phyloP scores from a whole-genome alignment of 2,797 vertebrate species.

The Protosalanx chinensis region DNA sequence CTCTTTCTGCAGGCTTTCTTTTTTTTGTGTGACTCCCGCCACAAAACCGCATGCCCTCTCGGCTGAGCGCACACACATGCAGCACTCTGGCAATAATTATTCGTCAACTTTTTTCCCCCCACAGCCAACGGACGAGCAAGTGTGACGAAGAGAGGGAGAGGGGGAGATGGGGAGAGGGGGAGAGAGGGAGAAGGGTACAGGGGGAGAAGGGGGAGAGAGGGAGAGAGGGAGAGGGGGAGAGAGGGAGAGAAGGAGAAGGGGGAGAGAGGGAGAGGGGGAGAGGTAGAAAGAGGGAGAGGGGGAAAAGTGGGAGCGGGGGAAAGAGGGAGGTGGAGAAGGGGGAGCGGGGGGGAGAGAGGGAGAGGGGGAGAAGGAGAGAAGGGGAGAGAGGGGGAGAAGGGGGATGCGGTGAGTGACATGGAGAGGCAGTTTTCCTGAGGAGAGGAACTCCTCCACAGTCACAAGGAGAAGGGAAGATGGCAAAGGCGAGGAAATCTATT shows the following conservation, averaged over 20 bases:
- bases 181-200: not conserved
- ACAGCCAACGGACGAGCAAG: not conserved
- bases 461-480: constrained; percentile 44
- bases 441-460: constrained; percentile 25
- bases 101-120: not conserved
- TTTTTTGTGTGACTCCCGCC: not conserved
- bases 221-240: not conserved
- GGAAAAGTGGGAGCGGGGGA: not conserved
- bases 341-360: not conserved
- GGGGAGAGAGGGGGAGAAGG: not conserved
- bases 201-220: not conserved
- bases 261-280: not conserved
- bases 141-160: not conserved
- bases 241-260: not conserved
- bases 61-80: constrained; percentile 13
- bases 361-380: not conserved
- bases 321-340: not conserved
- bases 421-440: too few species aligned
- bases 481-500: constrained; percentile 54
- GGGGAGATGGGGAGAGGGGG: too few species aligned
- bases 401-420: not conserved
- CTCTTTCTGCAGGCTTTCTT: constrained; percentile 13
- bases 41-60: not conserved
- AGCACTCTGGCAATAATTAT: not conserved
- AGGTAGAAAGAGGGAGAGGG: not conserved